These are phyloP conservation scores for Mesocentrotus franciscanus DNA, from an alignment of 53 echinoderm and acorn worm species.

Conservation along the genomic window DNA sequence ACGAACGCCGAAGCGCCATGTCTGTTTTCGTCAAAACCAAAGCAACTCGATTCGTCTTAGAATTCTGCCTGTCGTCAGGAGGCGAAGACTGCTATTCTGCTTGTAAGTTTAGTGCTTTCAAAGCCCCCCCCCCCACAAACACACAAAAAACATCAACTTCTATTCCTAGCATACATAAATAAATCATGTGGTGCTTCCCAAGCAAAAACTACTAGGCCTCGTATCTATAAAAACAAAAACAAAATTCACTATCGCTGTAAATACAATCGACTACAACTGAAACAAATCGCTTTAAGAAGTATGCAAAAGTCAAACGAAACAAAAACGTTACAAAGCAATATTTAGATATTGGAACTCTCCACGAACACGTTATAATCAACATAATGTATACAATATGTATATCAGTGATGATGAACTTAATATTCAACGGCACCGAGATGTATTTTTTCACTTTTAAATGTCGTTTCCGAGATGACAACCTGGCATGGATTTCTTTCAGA, in stretches of 20 bases:
- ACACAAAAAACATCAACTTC: not conserved
- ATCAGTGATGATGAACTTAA: no score
- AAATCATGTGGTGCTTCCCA: not conserved
- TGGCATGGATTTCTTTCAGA: no score
- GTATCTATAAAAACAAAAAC: not conserved
- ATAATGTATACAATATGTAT: no score
- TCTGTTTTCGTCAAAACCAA: not conserved
- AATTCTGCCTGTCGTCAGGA: not conserved
- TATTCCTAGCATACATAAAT: not conserved
- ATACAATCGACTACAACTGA: not conserved
- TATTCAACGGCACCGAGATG: no score
- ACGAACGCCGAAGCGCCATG: not conserved
- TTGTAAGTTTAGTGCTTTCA: not conserved
- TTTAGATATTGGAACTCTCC: no score
- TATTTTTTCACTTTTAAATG: no score
- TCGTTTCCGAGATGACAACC: no score
- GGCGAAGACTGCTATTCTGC: not conserved
- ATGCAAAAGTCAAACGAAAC: not conserved
- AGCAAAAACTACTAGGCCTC: not conserved
- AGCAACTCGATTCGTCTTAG: constrained; percentile 7
- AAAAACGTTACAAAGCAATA: not conserved
- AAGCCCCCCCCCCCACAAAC: not conserved
- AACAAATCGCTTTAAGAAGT: not conserved
- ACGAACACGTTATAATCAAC: no score
- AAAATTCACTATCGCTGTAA: not conserved